A percentile compares a stretch with the other conserved stretches of the same genome.
Evolutionary conservation across 2,888 invertebrate species (phyloP).

Genomic region (Ophion slaviceki): DNA sequence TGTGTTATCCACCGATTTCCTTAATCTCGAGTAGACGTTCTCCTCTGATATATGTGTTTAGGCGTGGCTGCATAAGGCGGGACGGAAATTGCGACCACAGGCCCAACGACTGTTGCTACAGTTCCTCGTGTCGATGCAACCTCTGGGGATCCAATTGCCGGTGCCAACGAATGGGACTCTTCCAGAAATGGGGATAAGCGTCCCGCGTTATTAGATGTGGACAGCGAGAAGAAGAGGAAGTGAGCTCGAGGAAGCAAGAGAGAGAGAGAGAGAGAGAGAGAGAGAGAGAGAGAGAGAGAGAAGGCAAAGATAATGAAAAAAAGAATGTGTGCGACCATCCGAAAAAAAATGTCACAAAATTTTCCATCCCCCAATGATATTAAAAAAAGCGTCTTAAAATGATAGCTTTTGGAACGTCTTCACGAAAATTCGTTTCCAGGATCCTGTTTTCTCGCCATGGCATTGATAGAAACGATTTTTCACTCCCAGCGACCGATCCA

Average conservation of each 20-base stretch:
- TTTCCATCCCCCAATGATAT: slow-evolving; percentile 14
- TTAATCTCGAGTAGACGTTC: slow-evolving; percentile 88
- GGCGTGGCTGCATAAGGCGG: slow-evolving; percentile 92
- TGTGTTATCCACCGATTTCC: slow-evolving; percentile 76
- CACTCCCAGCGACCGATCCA: not conserved
- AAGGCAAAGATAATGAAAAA: not conserved
- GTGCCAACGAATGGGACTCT: slow-evolving; percentile 94
- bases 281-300: not conserved
- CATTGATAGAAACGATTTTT: slow-evolving; percentile 8
- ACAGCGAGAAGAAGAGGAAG: slow-evolving; percentile 2
- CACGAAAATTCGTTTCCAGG: not conserved
- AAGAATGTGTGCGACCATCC: slow-evolving; percentile 25
- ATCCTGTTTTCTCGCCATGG: not conserved
- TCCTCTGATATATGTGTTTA: slow-evolving; percentile 93
- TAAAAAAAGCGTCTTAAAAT: no score
- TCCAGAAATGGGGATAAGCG: slow-evolving; percentile 93
- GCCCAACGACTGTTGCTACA: slow-evolving; percentile 93
- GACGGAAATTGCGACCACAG: slow-evolving; percentile 94
- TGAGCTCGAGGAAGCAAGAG: not conserved
- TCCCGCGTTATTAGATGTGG: slow-evolving; percentile 73
- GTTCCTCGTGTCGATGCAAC: slow-evolving; percentile 94
- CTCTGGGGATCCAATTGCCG: slow-evolving; percentile 95
- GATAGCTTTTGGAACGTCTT: not conserved
- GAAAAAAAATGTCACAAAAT: slow-evolving; percentile 20
- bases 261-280: not conserved